Base-by-base conservation (phyloP, 1,140 invertebrate genomes). In the Zaprionus taronus region DNA sequence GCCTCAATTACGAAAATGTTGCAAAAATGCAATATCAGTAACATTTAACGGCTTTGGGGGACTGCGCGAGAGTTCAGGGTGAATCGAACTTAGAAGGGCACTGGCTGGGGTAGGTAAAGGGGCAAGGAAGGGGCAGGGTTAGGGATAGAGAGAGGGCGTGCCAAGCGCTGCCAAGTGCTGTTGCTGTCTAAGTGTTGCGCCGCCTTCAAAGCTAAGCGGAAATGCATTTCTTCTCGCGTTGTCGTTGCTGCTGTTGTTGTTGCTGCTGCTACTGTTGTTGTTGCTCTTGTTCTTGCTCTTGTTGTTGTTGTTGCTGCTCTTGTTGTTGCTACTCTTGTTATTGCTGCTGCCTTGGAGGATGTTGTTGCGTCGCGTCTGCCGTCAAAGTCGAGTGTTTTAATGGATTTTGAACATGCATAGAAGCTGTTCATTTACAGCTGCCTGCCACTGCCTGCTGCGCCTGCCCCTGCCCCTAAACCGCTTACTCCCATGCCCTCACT, bases 1-100 rank as follows among this genome's bases (percentile, higher is more conserved):
- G 75, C 86, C 56, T 81, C 82, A 90, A 89, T 89, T 91, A 90
- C 82, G 41, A 85, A 90, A 89, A 89, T 89, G 86, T 64, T 89
- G 75, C 80, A 63, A 63, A 56, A 67, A 86, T 86, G 83, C 79
- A 89, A 89, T 89, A 89, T 89, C 85, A 89, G 91, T 89, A 89
- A 89, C 77, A 91, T 85, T 89, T 91, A 72, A 90, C 70, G 86
- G 64, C 41, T 51, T 44, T 15, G 53, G 44, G 24, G 24, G 0
- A 5, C 38, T 41, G 41, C 22, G 26, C 31, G 9, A 34, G 31
- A 15, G 12, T 31, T 28, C 38, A 22, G 55, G 11, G 51, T 26
- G 62, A 55, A 51, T 20, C 12, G 20, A 56, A 56, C 51, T 49
- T 26, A 31, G 6, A 24, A 28, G 22, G 34, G 26, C 12, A 53